Conservation (phyloP, 2,113 vertebrate species). For the Lycocorax pyrrhopterus region DNA sequence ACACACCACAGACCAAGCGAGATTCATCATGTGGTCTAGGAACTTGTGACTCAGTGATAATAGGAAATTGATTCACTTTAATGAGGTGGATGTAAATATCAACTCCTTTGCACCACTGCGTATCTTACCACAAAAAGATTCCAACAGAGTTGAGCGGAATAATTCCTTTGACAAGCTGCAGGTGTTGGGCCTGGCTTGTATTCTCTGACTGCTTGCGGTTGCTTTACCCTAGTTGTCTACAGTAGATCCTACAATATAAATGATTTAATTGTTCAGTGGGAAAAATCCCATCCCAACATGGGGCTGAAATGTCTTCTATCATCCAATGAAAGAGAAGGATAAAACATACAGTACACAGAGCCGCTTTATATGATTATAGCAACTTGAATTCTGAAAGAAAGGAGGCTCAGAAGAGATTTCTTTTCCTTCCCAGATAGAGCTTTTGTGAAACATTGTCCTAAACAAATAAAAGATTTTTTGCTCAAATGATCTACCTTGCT, state of each 20-base stretch:
- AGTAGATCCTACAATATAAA: constrained; percentile 56
- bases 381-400: constrained; percentile 54
- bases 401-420: constrained; percentile 61
- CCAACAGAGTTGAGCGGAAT: constrained; percentile 33
- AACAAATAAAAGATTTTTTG: constrained; percentile 70
- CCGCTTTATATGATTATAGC: constrained; percentile 44
- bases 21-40: constrained; percentile 15
- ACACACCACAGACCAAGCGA: constrained; percentile 12
- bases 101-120: constrained; percentile 31
- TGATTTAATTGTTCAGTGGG: constrained; percentile 53
- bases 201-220: constrained; percentile 44
- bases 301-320: constrained; percentile 51
- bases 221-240: constrained; percentile 34
- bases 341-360: constrained; percentile 57
- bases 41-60: constrained; percentile 43
- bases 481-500: constrained; percentile 69
- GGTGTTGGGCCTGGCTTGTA: constrained; percentile 8
- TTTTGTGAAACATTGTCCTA: constrained; percentile 68
- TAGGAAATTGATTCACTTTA: constrained; percentile 54
- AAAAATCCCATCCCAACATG: constrained; percentile 30
- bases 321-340: constrained; percentile 50
- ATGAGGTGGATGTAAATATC: constrained; percentile 64
- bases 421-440: constrained; percentile 53
- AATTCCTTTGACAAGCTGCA: constrained; percentile 59
- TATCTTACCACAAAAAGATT: constrained; percentile 9